Base-by-base conservation (phyloP, 2,797 vertebrate genomes). In the Gambusia yucatana region DNA sequence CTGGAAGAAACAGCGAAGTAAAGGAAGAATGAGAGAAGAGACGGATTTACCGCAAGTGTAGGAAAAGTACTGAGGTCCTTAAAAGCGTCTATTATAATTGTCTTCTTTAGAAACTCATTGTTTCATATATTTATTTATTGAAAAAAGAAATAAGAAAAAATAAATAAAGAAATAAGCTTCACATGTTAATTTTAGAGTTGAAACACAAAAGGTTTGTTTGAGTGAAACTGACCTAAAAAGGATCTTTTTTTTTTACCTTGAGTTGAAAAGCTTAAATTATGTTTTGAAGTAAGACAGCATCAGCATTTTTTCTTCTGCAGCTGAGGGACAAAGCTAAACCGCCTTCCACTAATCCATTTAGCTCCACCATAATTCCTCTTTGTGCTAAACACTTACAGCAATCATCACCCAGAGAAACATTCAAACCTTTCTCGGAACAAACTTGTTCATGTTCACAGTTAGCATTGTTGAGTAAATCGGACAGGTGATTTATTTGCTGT, bases 281-380 rank as follows among this genome's bases (percentile, higher is more conserved):
- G 30, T 47, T 76, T 36, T 83, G 2, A 69, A 78, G 7, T 69
- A 72, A 76, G 57, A 52, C 30, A 0, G 22, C 20, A 80, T 88
- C 81, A 84, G 75, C 7, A 4, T 73, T 82, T 79, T 41, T 67
- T 73, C 73, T 72, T 82, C 59, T 87, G 80, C 89, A 43, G 77
- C 82, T 75, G 59, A 63, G 80, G 78, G 67, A 86, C 78, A 55
- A 47, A 76, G 81, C 78, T 90, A 86, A 93, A 91, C 85, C 75
- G 55, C 77, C 83, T 93, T 88, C 86, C 83, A 86, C 87, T 92
- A 93, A 94, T 94, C 91, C 91, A 89, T 72, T 92, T 93, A 93
- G 86, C 88, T 50, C 70, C 70, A 46, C 46, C 73, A 85, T 93
- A 92, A 92, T 89, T 89, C 86, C 69, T 85, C 83, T 84, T 89